Evolutionary conservation across 2,113 vertebrate genomes (phyloP).

Genomic region (Phalacrocorax pelagicus): DNA sequence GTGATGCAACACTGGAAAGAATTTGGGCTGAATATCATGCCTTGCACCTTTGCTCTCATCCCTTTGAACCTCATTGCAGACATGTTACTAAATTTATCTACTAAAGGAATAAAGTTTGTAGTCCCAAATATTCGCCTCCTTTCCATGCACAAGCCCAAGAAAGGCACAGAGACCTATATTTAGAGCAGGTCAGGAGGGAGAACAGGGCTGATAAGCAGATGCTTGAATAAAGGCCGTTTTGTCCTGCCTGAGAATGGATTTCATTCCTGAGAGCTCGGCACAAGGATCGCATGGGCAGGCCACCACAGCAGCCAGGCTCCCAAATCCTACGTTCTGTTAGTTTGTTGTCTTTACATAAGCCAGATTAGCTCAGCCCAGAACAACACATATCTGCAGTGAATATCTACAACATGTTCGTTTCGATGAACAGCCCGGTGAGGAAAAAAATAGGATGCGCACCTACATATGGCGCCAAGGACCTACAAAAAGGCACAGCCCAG

Average conservation of each 20-base stretch:
- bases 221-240: not conserved
- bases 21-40: not conserved
- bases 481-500: not conserved
- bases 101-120: not conserved
- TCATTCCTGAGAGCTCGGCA: not conserved
- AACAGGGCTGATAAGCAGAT: not conserved
- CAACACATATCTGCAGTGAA: not conserved
- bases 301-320: not conserved
- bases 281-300: not conserved
- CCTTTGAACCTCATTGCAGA: not conserved
- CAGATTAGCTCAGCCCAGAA: not conserved
- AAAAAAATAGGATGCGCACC: not conserved
- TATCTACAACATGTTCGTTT: not conserved
- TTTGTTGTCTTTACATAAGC: not conserved
- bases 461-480: accelerated
- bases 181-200: not conserved
- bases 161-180: not conserved
- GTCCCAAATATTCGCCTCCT: not conserved
- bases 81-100: not conserved
- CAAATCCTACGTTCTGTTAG: not conserved
- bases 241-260: not conserved
- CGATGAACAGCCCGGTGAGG: not conserved
- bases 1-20: not conserved
- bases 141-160: not conserved
- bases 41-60: not conserved